Evolutionary conservation across 2,888 invertebrate genomes (phyloP), one percentile per base, ranked within the genome.

Genomic region (Perizoma affinitatum): DNA sequence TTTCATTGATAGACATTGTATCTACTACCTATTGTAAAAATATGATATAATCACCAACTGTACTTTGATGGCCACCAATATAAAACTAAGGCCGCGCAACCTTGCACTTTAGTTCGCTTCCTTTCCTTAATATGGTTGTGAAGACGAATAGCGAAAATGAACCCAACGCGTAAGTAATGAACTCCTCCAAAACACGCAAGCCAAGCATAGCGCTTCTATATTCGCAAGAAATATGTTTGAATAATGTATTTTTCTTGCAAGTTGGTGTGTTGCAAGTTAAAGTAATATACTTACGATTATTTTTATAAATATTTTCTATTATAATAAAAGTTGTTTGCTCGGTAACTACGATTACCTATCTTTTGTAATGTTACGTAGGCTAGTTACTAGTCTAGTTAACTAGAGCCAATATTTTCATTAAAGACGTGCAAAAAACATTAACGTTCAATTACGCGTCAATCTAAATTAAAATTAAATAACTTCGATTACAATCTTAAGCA

Each of bases 141-240:
- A 22, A 22, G 22, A 22, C 22, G 22, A 22, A 22, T 22, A 22
- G 22, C 22, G 22, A 22, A 22, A 22, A 22, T 22, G 22, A 22
- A 22, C 22, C 22, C 22, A 22, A 22, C 22, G 22, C 22, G 22
- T 22, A 22, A 22, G 22, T 22, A 22, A 22, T 22, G 22, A 22
- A 77, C 74, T 78, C 72, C 70, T 72, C 82, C 77, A 80, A 86
- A 87, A 83, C 87, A 88, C 87, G 87, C 87, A 78, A 87, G 73
- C 76, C 74, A 75, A 70, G 64, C 75, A 81, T 74, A 84, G 79
- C 80, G 80, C 83, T 82, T 81, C 78, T 73, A 82, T 84, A 79
- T 79, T 84, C 79, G 81, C 81, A 85, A 87, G 85, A 88, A 84
- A 81, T 80, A 78, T 80, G 68, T 76, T 78, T 87, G 87, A 86